phyloP scores from a whole-genome alignment of 2,888 invertebrate genomes.

The Acanthosepion pharaonis region DNA sequence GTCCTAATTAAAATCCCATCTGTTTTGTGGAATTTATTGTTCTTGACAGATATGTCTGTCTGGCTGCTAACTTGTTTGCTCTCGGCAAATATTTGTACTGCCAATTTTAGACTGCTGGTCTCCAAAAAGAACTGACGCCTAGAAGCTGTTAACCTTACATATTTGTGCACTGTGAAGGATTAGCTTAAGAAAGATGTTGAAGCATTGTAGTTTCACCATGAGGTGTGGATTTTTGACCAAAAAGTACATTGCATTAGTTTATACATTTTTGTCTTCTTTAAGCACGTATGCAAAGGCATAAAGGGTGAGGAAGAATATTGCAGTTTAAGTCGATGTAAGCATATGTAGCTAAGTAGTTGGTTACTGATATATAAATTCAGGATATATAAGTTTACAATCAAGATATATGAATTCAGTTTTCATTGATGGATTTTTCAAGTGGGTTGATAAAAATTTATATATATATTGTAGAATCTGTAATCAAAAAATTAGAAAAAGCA shows the following conservation, averaged over 20 bases:
- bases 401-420: background rate
- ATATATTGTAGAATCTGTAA: background rate
- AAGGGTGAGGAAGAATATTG: background rate
- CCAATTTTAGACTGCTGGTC: background rate
- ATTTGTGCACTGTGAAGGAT: background rate
- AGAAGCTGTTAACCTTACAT: background rate
- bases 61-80: background rate
- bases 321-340: background rate
- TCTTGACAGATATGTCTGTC: constrained; percentile 22
- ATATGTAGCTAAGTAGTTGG: background rate
- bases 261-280: background rate
- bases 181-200: background rate
- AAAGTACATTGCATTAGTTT: background rate
- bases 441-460: background rate
- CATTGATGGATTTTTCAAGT: constrained; percentile 37
- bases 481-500: background rate
- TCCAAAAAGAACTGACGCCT: background rate
- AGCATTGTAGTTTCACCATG: background rate
- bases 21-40: background rate
- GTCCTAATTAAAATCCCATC: background rate
- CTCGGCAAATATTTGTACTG: constrained; percentile 10
- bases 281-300: background rate
- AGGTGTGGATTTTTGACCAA: background rate
- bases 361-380: background rate
- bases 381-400: background rate